phyloP scores from a whole-genome alignment of 2,113 vertebrate genomes.

The Polyodon spathula region DNA sequence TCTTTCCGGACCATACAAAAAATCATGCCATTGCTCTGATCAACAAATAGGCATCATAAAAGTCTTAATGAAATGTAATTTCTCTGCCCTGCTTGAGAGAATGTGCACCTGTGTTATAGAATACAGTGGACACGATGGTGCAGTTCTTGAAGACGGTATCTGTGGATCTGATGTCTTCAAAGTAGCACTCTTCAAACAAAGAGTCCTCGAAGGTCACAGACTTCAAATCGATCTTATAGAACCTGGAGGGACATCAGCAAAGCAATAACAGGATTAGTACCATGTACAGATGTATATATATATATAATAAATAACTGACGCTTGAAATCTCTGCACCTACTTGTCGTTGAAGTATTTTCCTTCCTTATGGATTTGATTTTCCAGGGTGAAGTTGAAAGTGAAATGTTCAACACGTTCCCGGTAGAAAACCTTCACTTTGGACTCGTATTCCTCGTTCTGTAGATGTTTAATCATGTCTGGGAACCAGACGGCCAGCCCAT shows the following conservation, averaged over 20 bases:
- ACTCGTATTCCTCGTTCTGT: conserved; percentile 83
- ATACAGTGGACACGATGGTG: conserved; percentile 76
- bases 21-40: too few relatives aligned
- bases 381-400: conserved; percentile 91
- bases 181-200: conserved; percentile 85
- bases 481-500: conserved; percentile 92
- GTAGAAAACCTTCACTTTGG: conserved; percentile 69
- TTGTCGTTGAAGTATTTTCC: conserved; percentile 80
- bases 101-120: conserved; percentile 84
- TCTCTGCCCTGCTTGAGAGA: neutral
- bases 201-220: conserved; percentile 86
- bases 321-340: conserved; percentile 45
- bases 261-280: neutral
- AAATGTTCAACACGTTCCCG: conserved; percentile 71
- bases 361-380: conserved; percentile 86
- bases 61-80: neutral
- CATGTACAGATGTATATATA: neutral
- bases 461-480: conserved; percentile 94
- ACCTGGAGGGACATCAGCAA: conserved; percentile 51
- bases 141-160: conserved; percentile 93
- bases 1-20: too few relatives aligned
- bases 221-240: conserved; percentile 83
- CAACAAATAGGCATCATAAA: neutral
- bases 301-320: neutral
- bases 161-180: conserved; percentile 81